These are phyloP conservation scores for Calameuta filiformis DNA, from an alignment of 2,888 invertebrate genomes.

Conservation along the genomic window DNA sequence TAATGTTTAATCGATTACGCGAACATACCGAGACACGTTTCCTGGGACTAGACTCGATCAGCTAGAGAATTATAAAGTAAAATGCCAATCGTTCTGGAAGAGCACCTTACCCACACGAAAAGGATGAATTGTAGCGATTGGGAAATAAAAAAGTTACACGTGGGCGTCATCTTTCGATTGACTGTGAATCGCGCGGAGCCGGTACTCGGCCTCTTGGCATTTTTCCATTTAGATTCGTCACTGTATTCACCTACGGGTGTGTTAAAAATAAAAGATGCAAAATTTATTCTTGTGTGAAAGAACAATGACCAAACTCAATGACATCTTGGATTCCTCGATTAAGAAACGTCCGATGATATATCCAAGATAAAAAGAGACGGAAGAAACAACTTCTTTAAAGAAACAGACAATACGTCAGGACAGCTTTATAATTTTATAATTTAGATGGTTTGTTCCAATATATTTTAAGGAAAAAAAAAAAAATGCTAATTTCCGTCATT, in stretches of 20 bases:
- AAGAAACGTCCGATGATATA: neutral
- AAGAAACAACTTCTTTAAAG: neutral
- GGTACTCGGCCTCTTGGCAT: neutral
- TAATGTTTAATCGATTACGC: no score
- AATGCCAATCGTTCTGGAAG: neutral
- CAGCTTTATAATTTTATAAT: no score
- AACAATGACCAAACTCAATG: neutral
- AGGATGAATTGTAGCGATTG: neutral
- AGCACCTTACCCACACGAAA: neutral
- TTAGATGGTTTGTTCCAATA: no score
- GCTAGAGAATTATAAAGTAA: neutral
- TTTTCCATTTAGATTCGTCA: neutral
- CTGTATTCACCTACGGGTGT: neutral
- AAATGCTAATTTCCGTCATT: neutral
- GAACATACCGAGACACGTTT: no score
- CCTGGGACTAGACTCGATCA: neutral
- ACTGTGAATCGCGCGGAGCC: neutral
- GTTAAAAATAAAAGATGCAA: neutral
- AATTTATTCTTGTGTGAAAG: neutral
- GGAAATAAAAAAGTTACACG: neutral
- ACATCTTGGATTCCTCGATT: neutral
- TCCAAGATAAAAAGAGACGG: neutral
- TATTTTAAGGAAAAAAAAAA: no score
- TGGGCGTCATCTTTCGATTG: neutral
- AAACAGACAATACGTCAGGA: neutral